Evolutionary conservation across 2,113 vertebrate species (phyloP).

Genomic region (Esox niger): DNA sequence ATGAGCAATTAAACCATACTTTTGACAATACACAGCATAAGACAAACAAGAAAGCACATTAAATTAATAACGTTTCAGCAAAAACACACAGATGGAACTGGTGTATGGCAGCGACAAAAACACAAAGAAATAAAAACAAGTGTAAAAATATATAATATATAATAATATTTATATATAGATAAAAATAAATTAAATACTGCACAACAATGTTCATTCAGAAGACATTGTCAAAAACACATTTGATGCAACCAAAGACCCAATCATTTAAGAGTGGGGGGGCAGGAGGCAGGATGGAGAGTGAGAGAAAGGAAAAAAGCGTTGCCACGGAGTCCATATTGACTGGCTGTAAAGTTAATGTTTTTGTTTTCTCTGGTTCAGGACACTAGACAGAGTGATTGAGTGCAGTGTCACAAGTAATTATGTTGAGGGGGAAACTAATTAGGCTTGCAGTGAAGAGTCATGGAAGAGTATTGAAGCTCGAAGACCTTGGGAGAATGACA

Average conservation of each 20-base stretch:
- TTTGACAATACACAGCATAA: conserved; percentile 11
- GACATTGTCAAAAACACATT: not conserved
- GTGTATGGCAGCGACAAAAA: not conserved
- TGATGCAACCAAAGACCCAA: not conserved
- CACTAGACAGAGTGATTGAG: conserved; percentile 9
- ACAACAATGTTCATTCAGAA: conserved; percentile 39
- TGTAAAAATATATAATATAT: conserved; percentile 45
- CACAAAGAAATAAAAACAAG: conserved; percentile 28
- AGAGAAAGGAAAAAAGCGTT: not conserved
- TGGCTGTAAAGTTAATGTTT: not conserved
- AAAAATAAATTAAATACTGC: conserved; percentile 68
- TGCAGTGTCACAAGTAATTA: conserved; percentile 48
- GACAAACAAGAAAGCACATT: conserved; percentile 41
- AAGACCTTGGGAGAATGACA: not conserved
- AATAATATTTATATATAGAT: conserved; percentile 47
- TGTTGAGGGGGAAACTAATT: conserved; percentile 20
- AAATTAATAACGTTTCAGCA: conserved; percentile 44
- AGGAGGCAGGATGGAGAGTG: not conserved
- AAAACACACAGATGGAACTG: no score
- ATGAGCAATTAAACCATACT: conserved; percentile 22
- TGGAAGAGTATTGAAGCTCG: no score
- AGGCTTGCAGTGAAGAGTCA: not conserved
- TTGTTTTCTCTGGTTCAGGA: conserved; percentile 15
- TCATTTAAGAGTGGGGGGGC: conserved; percentile 8
- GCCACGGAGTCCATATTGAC: not conserved